A percentile compares a stretch with the other conserved stretches of the same genome.
These are phyloP conservation scores for Platichthys flesus DNA, from an alignment of 2,113 vertebrate genomes.

Conservation along the genomic window DNA sequence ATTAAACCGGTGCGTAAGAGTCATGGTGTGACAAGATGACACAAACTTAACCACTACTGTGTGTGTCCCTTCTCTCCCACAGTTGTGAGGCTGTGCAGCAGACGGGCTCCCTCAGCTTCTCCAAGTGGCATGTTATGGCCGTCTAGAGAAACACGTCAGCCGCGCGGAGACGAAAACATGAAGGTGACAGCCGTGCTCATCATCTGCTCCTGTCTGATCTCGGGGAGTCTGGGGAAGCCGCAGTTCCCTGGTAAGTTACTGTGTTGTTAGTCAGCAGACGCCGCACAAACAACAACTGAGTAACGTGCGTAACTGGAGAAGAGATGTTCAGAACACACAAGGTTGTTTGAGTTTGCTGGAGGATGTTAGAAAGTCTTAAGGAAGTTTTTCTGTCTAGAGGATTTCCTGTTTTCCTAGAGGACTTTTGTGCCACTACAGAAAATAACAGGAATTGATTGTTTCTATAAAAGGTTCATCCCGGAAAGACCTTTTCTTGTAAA, in stretches of 20 bases:
- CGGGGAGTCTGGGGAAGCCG: constrained; percentile 49
- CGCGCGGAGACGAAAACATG: constrained; percentile 61
- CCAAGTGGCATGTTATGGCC: constrained; percentile 43
- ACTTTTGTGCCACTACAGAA: no score
- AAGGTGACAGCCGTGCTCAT: constrained; percentile 65
- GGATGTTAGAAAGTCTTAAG: background rate
- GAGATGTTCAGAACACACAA: background rate
- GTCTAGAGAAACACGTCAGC: constrained; percentile 23
- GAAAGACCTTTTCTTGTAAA: no score
- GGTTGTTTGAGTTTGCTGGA: background rate
- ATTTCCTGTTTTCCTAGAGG: background rate
- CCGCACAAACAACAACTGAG: background rate
- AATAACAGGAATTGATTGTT: constrained; percentile 16
- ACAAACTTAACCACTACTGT: constrained; percentile 34
- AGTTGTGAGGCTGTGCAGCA: constrained; percentile 43
- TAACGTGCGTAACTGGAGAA: background rate
- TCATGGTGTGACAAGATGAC: constrained; percentile 12
- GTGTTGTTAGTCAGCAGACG: background rate
- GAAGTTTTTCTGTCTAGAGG: background rate
- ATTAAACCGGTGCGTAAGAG: constrained; percentile 26
- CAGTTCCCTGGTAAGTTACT: constrained; percentile 76
- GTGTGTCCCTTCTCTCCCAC: background rate
- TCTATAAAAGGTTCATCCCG: background rate
- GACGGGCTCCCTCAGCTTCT: constrained; percentile 14
- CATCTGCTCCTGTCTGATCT: constrained; percentile 42